These are phyloP conservation scores for Sphaeridia pumilis DNA, from an alignment of 2,888 invertebrate species.

Conservation along the genomic window DNA sequence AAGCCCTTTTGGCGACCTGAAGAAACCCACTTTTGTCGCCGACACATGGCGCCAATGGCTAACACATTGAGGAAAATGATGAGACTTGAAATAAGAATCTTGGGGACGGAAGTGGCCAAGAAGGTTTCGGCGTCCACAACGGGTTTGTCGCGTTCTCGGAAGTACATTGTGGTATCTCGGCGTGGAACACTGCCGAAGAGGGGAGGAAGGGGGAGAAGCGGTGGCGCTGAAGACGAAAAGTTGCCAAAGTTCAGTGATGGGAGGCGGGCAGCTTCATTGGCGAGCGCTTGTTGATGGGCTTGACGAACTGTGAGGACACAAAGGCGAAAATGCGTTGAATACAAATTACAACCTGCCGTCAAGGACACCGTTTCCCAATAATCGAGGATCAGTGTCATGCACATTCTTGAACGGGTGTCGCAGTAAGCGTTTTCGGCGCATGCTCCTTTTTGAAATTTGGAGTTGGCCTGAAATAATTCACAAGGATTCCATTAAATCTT, in stretches of 20 bases:
- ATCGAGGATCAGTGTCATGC: slow-evolving; percentile 33
- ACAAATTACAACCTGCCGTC: slow-evolving; percentile 33
- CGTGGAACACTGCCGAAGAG: neutral
- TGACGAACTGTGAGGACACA: slow-evolving; percentile 33
- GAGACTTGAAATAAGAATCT: slow-evolving; percentile 28
- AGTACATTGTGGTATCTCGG: slow-evolving; percentile 23
- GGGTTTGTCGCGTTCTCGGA: slow-evolving; percentile 30
- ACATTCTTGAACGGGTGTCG: no score
- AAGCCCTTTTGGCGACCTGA: slow-evolving; percentile 16
- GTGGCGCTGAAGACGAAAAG: no score
- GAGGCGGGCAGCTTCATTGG: slow-evolving; percentile 9
- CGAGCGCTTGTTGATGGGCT: slow-evolving; percentile 20
- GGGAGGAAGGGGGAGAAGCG: slow-evolving; percentile 8
- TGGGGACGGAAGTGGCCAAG: slow-evolving; percentile 30
- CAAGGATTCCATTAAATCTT: no score
- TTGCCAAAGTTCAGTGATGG: no score
- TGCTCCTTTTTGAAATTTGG: no score
- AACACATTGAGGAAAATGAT: slow-evolving; percentile 31
- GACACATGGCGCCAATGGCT: slow-evolving; percentile 28
- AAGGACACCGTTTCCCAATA: slow-evolving; percentile 33
- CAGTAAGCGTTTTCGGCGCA: no score
- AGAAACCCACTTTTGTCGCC: slow-evolving; percentile 24
- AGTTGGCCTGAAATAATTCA: no score
- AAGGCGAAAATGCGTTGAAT: slow-evolving; percentile 30
- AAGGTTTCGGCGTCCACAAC: slow-evolving; percentile 32